A percentile compares a stretch with the other conserved stretches of the same genome.
These are phyloP conservation scores for Sebastes paucispinis DNA, from an alignment of 2,797 vertebrate species.

Conservation along the genomic window DNA sequence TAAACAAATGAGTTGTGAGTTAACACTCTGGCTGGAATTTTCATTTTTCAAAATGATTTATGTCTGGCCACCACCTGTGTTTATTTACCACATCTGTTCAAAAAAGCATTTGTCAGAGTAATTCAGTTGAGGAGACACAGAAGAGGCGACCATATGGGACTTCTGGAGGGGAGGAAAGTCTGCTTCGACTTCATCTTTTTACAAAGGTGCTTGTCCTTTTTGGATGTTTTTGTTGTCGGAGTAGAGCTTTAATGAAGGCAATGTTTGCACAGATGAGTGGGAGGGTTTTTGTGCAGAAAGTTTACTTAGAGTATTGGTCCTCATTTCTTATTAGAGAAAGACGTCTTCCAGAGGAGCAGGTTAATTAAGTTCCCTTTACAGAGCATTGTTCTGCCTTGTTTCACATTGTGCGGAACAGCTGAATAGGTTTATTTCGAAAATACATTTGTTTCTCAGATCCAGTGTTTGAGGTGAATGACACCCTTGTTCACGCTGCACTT, in stretches of 20 bases:
- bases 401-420: neutral
- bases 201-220: neutral
- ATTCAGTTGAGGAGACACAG: constrained; percentile 1
- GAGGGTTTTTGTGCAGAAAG: neutral
- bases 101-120: constrained; percentile 5
- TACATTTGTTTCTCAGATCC: neutral
- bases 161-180: neutral
- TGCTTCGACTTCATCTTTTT: neutral
- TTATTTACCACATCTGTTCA: neutral
- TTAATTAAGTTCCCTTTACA: neutral
- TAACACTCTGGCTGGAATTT: neutral
- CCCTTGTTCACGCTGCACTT: neutral
- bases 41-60: neutral
- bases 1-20: neutral
- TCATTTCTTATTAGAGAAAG: neutral
- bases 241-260: neutral
- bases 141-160: neutral
- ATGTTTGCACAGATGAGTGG: neutral
- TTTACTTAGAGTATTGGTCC: neutral
- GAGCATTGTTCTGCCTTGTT: neutral
- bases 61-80: neutral
- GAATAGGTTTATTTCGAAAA: neutral
- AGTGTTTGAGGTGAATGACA: neutral
- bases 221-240: neutral
- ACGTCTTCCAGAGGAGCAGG: neutral